Percentiles rank a stretch among this genome's conserved stretches.
Evolutionary conservation across 23 tunicate species (phyloP).

Genomic region (Clavelina lepadiformis): DNA sequence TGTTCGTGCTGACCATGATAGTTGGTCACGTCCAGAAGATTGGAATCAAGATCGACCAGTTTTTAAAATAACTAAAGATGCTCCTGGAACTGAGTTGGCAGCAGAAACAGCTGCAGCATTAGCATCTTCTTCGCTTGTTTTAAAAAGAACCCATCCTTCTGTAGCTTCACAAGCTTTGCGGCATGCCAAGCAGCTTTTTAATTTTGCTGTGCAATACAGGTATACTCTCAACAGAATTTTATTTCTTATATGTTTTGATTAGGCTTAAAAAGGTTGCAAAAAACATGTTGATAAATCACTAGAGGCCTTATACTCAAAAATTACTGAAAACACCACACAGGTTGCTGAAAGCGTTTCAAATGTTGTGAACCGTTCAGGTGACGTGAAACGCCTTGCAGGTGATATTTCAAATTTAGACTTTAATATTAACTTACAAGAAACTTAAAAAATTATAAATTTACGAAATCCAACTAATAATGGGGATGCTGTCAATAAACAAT

Average conservation of each 20-base stretch:
- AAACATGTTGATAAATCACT: neutral
- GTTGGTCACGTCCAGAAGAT: constrained; percentile 94
- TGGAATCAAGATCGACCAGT: constrained; percentile 66
- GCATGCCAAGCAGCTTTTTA: constrained; percentile 78
- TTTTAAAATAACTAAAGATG: constrained; percentile 45
- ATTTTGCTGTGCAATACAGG: constrained; percentile 85
- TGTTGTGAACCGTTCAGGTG: too few relatives aligned
- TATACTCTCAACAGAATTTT: too few relatives aligned
- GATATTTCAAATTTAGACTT: too few relatives aligned
- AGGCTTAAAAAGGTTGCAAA: neutral
- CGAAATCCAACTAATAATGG: too few relatives aligned
- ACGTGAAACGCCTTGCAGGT: too few relatives aligned
- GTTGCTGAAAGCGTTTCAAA: too few relatives aligned
- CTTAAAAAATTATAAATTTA: too few relatives aligned
- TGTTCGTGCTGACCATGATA: constrained; percentile 52
- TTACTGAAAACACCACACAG: neutral
- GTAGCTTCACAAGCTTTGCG: constrained; percentile 40
- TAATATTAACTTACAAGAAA: too few relatives aligned
- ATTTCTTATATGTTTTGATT: too few relatives aligned
- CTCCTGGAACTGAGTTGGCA: constrained; percentile 95
- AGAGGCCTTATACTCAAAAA: neutral
- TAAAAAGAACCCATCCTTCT: constrained; percentile 25
- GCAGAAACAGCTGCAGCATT: constrained; percentile 97
- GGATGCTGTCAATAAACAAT: too few relatives aligned
- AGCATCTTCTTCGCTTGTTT: constrained; percentile 85